phyloP scores from a whole-genome alignment of 1,140 invertebrate species.

The Caenorhabditis inopinata region DNA sequence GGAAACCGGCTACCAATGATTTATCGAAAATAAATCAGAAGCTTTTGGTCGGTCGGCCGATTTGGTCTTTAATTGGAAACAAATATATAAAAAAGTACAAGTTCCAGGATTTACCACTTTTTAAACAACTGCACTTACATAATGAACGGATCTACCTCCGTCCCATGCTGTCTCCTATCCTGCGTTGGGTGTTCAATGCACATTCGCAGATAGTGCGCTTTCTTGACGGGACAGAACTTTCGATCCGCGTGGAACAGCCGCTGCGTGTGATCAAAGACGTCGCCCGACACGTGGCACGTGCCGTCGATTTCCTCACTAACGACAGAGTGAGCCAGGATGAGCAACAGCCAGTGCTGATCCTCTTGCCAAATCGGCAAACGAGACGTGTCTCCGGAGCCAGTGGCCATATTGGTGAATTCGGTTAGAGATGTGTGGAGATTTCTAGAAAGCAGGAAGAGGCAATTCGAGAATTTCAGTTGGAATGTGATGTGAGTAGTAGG shows the following conservation, averaged over 20 bases:
- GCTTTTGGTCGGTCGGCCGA: too few relatives aligned
- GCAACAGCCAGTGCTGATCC: conserved; percentile 47
- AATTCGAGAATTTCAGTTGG: background rate
- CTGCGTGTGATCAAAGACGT: conserved; percentile 27
- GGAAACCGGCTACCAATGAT: too few relatives aligned
- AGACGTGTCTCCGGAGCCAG: background rate
- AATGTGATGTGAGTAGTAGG: background rate
- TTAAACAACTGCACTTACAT: conserved; percentile 13
- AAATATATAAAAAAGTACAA: too few relatives aligned
- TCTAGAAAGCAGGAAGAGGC: background rate
- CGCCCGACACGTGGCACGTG: background rate
- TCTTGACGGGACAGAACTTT: background rate
- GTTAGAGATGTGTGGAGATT: background rate
- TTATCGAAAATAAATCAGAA: too few relatives aligned
- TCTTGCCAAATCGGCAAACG: conserved; percentile 38
- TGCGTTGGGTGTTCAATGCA: conserved; percentile 40
- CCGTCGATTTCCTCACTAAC: conserved; percentile 42
- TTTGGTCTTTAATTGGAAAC: too few relatives aligned
- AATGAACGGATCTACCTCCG: conserved; percentile 41
- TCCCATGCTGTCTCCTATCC: background rate
- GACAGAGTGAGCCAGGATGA: conserved; percentile 31
- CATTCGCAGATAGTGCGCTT: conserved; percentile 21
- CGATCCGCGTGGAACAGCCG: background rate
- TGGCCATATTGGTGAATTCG: conserved; percentile 24
- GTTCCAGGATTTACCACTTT: background rate